Conservation (phyloP, 92 coral and sea anemone genomes). For the Phymanthus crucifer region DNA sequence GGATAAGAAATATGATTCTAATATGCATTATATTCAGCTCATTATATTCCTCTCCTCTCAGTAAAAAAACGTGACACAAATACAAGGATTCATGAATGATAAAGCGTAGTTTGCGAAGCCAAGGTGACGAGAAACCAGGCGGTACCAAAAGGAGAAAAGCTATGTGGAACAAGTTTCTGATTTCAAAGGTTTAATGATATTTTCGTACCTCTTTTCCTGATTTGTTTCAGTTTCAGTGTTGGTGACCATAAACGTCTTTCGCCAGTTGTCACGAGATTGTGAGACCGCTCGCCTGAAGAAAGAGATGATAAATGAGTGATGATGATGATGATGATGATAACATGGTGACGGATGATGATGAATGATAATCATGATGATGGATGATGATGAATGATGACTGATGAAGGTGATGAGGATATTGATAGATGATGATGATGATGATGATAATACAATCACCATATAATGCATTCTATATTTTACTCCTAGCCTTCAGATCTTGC, state of each 20-base stretch:
- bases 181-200: too few species aligned
- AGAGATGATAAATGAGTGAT: not conserved
- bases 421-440: not conserved
- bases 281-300: conserved; percentile 13
- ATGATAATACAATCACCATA: not conserved
- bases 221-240: conserved; percentile 22
- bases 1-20: not conserved
- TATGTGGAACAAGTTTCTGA: not conserved
- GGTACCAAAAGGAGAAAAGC: not conserved
- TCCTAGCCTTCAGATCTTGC: not conserved
- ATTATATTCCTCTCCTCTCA: not conserved
- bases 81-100: too few species aligned
- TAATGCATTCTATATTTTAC: not conserved
- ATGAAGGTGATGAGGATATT: not conserved
- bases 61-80: too few species aligned
- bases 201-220: conserved; percentile 17
- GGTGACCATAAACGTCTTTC: conserved; percentile 21
- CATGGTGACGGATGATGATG: not conserved
- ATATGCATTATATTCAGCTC: not conserved
- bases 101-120: too few species aligned
- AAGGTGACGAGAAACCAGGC: too few species aligned
- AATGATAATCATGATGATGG: not conserved
- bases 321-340: not conserved
- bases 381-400: not conserved
- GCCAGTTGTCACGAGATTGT: not conserved